Percentiles rank a stretch among this genome's conserved stretches.
Evolutionary conservation across 2,888 invertebrate genomes (phyloP).

Genomic region (Lepidocyrtoides sp.): DNA sequence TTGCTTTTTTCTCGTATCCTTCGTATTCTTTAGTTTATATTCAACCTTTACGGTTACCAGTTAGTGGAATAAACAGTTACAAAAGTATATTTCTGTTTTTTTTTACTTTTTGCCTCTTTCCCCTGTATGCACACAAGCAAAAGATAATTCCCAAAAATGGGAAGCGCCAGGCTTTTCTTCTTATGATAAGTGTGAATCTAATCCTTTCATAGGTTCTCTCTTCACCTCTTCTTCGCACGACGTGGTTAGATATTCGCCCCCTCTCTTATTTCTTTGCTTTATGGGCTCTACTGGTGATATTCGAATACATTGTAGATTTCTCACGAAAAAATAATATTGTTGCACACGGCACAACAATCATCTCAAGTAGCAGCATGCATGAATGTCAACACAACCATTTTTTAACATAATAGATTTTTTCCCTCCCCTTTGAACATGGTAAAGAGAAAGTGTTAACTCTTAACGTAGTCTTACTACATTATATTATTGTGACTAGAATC

Average conservation of each 20-base stretch:
- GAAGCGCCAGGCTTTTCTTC: conserved; percentile 73
- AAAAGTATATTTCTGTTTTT: conserved; percentile 2
- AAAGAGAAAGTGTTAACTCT: not conserved
- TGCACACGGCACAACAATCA: not conserved
- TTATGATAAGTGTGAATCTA: conserved; percentile 80
- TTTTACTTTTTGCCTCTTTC: not conserved
- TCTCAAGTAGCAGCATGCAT: not conserved
- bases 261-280: conserved; percentile 6
- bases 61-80: conserved; percentile 12
- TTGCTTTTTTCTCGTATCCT: conserved; percentile 42
- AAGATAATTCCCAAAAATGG: conserved; percentile 77
- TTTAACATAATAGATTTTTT: not conserved
- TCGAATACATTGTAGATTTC: conserved; percentile 18
- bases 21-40: not conserved
- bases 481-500: too few species aligned
- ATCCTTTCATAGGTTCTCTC: conserved; percentile 68
- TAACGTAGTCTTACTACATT: conserved; percentile 29
- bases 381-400: not conserved
- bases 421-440: not conserved
- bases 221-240: conserved; percentile 26
- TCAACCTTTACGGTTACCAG: not conserved
- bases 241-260: not conserved
- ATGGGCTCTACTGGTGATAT: not conserved
- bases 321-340: conserved; percentile 7
- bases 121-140: conserved; percentile 10